These are phyloP conservation scores for Cryptoprocta ferox DNA, from an alignment of 2,797 vertebrate genomes.

Conservation along the genomic window DNA sequence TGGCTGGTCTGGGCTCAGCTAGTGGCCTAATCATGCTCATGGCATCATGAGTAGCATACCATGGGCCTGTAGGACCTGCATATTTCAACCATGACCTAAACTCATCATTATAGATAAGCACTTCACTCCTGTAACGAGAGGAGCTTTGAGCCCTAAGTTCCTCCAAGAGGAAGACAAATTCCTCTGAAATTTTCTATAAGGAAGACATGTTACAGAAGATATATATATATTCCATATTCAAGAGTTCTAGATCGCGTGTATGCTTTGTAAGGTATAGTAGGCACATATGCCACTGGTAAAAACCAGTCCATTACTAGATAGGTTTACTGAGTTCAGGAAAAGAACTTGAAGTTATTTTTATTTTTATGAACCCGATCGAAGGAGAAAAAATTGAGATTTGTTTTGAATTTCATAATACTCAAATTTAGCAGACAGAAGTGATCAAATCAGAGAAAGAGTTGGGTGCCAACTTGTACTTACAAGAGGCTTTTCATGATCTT, in stretches of 20 bases:
- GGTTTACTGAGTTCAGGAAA: slow-evolving; percentile 90
- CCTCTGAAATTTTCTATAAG: slow-evolving; percentile 89
- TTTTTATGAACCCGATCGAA: slow-evolving; percentile 91
- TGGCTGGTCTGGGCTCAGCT: background rate
- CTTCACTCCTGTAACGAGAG: background rate
- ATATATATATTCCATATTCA: slow-evolving; percentile 91
- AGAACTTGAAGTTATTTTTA: slow-evolving; percentile 91
- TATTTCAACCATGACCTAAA: background rate
- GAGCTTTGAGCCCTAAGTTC: slow-evolving; percentile 92
- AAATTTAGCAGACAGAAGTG: slow-evolving; percentile 89
- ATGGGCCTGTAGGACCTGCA: background rate
- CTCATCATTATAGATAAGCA: background rate
- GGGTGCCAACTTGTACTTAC: slow-evolving; percentile 92
- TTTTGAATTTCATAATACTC: slow-evolving; percentile 92
- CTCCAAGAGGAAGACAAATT: slow-evolving; percentile 90
- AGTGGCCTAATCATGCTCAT: background rate
- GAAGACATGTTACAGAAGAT: slow-evolving; percentile 92
- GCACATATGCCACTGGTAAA: slow-evolving; percentile 87
- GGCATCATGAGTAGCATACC: background rate
- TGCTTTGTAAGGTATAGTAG: slow-evolving; percentile 88
- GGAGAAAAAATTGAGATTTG: slow-evolving; percentile 93
- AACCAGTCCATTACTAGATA: slow-evolving; percentile 91
- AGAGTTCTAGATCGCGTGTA: slow-evolving; percentile 92
- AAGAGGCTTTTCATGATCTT: slow-evolving; percentile 89
- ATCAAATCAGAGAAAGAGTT: slow-evolving; percentile 93